These are phyloP conservation scores for Leptinotarsa juncta DNA, from an alignment of 2,888 invertebrate species.

Conservation along the genomic window DNA sequence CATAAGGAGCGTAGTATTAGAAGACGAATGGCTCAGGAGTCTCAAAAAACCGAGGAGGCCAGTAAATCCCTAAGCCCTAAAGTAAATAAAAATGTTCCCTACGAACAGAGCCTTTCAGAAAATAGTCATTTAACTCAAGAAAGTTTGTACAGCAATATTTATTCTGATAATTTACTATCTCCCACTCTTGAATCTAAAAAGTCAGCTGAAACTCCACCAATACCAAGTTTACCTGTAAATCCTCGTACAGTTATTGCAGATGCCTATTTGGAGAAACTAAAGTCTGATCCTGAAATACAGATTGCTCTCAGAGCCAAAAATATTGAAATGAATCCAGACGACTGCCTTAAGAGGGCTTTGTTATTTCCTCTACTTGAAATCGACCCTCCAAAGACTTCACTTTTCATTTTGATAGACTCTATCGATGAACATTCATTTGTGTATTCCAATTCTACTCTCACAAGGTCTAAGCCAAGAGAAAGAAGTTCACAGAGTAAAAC, in stretches of 20 bases:
- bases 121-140: conserved; percentile 56
- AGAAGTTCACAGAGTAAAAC: conserved; percentile 70
- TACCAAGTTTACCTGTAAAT: conserved; percentile 66
- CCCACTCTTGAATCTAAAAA: conserved; percentile 55
- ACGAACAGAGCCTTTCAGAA: conserved; percentile 54
- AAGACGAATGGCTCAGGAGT: conserved; percentile 58
- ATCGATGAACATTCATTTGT: conserved; percentile 84
- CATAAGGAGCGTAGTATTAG: conserved; percentile 65
- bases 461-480: conserved; percentile 67
- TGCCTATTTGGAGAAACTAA: conserved; percentile 82
- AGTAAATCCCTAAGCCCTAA: conserved; percentile 45
- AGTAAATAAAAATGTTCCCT: conserved; percentile 48
- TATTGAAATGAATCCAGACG: conserved; percentile 89
- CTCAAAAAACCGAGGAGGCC: conserved; percentile 46
- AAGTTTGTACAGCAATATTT: conserved; percentile 60
- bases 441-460: conserved; percentile 70
- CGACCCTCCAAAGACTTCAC: conserved; percentile 85
- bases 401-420: conserved; percentile 90
- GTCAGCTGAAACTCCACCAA: conserved; percentile 59
- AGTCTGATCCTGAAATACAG: conserved; percentile 84
- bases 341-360: conserved; percentile 89
- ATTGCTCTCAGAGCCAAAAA: conserved; percentile 82
- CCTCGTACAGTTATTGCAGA: conserved; percentile 78
- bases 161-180: conserved; percentile 55
- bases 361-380: conserved; percentile 88